Conservation (phyloP, 2,888 invertebrate genomes). For the Perdita meconis region DNA sequence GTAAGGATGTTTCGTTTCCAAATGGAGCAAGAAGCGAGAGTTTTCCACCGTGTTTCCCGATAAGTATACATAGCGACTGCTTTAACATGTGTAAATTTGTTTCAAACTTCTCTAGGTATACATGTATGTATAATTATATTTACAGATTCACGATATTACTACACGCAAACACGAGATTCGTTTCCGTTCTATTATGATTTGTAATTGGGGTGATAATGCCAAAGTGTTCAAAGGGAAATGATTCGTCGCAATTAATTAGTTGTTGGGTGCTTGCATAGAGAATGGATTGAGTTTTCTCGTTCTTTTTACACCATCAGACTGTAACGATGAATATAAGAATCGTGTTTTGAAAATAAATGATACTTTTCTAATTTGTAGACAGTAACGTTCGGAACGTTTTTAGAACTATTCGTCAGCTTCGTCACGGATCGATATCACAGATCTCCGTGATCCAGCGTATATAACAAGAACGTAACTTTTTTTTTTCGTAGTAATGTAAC, state of each 20-base stretch:
- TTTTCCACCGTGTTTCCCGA: no score
- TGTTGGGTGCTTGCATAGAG: conserved; percentile 33
- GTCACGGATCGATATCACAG: conserved; percentile 16
- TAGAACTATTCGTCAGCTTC: conserved; percentile 24
- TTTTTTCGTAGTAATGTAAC: conserved; percentile 62
- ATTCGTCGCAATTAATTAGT: conserved; percentile 43
- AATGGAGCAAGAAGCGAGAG: no score
- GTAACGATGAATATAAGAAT: conserved; percentile 6
- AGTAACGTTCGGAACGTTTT: conserved; percentile 46
- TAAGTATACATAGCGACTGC: conserved; percentile 50
- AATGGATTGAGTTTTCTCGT: conserved; percentile 29
- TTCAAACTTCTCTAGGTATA: conserved; percentile 55
- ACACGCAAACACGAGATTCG: conserved; percentile 32
- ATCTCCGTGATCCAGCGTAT: conserved; percentile 59
- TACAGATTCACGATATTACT: conserved; percentile 39
- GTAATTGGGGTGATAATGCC: conserved; percentile 65
- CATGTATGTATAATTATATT: conserved; percentile 48
- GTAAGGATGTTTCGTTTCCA: no score
- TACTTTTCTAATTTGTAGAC: conserved; percentile 50
- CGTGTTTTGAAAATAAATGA: conserved; percentile 36
- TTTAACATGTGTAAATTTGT: conserved; percentile 65
- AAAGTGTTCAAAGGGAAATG: conserved; percentile 69
- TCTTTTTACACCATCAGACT: conserved; percentile 23
- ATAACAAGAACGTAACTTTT: conserved; percentile 61
- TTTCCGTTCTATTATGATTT: conserved; percentile 48